Evolutionary conservation across 2,797 vertebrate species (phyloP).

Genomic region (Rhinella marina): DNA sequence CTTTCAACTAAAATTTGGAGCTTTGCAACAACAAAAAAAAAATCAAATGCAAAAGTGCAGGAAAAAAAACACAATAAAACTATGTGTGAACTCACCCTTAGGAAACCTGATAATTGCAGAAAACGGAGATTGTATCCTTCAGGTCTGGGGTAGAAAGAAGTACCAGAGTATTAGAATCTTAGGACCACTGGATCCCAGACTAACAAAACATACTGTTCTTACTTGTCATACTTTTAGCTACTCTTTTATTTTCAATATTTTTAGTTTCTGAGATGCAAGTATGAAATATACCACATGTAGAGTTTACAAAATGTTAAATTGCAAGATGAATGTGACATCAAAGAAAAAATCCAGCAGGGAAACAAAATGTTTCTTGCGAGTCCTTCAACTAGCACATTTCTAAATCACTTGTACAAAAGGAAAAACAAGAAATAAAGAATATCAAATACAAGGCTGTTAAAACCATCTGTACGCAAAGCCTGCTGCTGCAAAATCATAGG

Average conservation of each 20-base stretch:
- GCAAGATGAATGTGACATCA: not conserved
- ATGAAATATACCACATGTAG: not conserved
- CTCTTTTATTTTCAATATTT: not conserved
- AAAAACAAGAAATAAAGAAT: not conserved
- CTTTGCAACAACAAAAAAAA: no score
- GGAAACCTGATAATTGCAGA: no score
- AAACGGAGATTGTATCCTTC: no score
- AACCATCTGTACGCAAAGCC: no score
- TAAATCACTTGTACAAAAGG: not conserved
- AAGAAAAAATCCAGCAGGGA: not conserved
- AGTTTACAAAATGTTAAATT: not conserved
- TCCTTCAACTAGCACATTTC: not conserved
- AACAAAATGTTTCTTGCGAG: not conserved
- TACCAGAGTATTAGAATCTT: not conserved
- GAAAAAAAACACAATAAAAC: no score
- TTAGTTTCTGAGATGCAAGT: not conserved
- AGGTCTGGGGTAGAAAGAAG: no score
- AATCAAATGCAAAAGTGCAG: no score
- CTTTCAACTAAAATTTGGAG: no score
- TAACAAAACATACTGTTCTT: no score
- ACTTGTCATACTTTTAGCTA: no score
- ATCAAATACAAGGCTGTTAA: not conserved
- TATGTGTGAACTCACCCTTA: no score
- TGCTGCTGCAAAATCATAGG: not conserved
- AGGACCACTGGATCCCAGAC: not conserved